Percentiles rank a stretch among this genome's conserved stretches.
Evolutionary conservation across 2,888 invertebrate species (phyloP).

Genomic region (Ennomos erosarius): DNA sequence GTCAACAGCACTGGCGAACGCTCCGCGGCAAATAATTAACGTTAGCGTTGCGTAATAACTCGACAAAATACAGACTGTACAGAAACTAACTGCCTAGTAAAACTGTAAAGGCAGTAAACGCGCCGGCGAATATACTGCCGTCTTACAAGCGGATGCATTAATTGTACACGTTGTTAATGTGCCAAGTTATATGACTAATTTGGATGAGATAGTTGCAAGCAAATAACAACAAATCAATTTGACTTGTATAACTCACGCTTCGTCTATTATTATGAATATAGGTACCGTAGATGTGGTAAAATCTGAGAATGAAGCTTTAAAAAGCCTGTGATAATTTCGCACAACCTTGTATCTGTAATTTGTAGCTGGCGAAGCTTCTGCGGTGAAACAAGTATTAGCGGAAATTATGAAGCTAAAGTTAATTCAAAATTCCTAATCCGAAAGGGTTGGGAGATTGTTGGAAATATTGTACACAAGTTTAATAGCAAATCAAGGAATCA

Average conservation of each 20-base stretch:
- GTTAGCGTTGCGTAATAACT: slow-evolving; percentile 40
- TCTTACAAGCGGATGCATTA: slow-evolving; percentile 25
- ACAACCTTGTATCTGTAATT: slow-evolving; percentile 25
- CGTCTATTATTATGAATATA: no score
- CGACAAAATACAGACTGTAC: slow-evolving; percentile 32
- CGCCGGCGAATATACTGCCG: slow-evolving; percentile 23
- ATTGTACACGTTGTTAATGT: slow-evolving; percentile 11
- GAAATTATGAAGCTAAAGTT: slow-evolving; percentile 20
- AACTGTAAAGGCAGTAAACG: slow-evolving; percentile 32
- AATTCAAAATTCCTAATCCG: slow-evolving; percentile 8
- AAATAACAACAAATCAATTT: slow-evolving; percentile 19
- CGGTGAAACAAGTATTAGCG: slow-evolving; percentile 6
- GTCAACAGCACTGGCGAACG: slow-evolving; percentile 55
- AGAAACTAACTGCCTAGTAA: slow-evolving; percentile 35
- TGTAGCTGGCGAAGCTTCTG: slow-evolving; percentile 7
- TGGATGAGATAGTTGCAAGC: slow-evolving; percentile 11
- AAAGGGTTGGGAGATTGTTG: background rate
- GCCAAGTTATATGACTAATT: slow-evolving; percentile 17
- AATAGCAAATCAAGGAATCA: slow-evolving; percentile 5
- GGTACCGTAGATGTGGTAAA: background rate
- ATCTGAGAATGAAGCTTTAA: slow-evolving; percentile 6
- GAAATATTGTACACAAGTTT: background rate
- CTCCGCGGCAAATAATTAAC: slow-evolving; percentile 46
- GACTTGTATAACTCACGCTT: slow-evolving; percentile 6
- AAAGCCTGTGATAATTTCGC: slow-evolving; percentile 19